Evolutionary conservation across 53 echinoderm and acorn worm genomes (phyloP).

Genomic region (Holothuria scabra): DNA sequence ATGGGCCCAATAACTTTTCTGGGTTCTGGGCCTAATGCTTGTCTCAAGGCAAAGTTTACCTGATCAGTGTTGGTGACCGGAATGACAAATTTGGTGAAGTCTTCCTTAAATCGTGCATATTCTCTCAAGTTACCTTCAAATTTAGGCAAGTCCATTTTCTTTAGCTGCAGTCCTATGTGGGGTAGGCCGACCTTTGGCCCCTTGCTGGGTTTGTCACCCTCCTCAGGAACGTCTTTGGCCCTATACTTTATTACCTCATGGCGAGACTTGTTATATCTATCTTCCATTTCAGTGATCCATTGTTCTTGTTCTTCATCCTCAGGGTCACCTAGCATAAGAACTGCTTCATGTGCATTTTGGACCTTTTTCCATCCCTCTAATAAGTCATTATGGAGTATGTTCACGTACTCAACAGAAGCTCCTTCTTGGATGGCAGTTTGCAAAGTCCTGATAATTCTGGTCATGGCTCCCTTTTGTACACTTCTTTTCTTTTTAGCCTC

Average conservation of each 20-base stretch:
- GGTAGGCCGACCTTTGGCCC: neutral
- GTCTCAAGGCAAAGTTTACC: constrained; percentile 14
- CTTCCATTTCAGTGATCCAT: constrained; percentile 11
- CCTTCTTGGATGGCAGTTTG: neutral
- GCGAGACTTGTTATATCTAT: neutral
- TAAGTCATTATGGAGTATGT: neutral
- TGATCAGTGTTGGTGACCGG: constrained; percentile 34
- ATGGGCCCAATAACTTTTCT: constrained; percentile 18
- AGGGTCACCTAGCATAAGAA: constrained; percentile 11
- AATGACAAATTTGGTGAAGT: constrained; percentile 23
- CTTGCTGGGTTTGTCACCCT: neutral
- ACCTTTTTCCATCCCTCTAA: constrained; percentile 2
- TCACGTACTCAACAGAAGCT: neutral
- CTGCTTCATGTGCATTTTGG: constrained; percentile 9
- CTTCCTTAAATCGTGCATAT: constrained; percentile 16
- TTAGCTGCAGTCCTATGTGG: constrained; percentile 4
- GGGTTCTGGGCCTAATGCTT: constrained; percentile 7
- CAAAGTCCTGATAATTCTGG: neutral
- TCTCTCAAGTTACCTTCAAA: constrained; percentile 10
- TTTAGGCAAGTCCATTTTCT: constrained; percentile 26
- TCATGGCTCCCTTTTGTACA: neutral
- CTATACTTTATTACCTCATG: neutral
- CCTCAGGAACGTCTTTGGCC: neutral
- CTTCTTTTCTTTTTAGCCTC: constrained; percentile 10
- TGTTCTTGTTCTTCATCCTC: constrained; percentile 10